Evolutionary conservation across 2,797 vertebrate genomes (phyloP).

Genomic region (Mallotus villosus): DNA sequence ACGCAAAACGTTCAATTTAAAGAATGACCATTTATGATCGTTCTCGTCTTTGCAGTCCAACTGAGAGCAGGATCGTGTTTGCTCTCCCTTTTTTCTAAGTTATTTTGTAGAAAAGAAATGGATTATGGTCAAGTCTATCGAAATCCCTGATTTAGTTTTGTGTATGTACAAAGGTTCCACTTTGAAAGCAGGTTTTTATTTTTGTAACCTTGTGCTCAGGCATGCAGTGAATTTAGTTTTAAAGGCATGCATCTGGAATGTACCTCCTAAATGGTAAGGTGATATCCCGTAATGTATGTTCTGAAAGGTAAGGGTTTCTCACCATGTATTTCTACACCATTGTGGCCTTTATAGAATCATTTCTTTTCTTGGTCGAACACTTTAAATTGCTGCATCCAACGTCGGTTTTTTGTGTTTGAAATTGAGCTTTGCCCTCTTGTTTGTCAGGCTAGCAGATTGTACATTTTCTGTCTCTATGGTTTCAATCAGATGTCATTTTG

Average conservation of each 20-base stretch:
- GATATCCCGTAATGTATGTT: conserved; percentile 38
- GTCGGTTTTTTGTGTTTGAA: conserved; percentile 18
- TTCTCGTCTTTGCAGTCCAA: background rate
- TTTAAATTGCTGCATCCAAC: conserved; percentile 24
- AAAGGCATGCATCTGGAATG: conserved; percentile 20
- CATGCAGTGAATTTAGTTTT: conserved; percentile 9
- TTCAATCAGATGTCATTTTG: background rate
- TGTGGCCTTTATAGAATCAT: conserved; percentile 3
- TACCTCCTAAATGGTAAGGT: conserved; percentile 44
- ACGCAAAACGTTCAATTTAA: conserved; percentile 13
- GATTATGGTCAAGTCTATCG: background rate
- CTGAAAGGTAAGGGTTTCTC: background rate
- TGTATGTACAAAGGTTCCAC: background rate
- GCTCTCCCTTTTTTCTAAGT: background rate
- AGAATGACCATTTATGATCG: conserved; percentile 8
- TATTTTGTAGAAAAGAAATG: conserved; percentile 3
- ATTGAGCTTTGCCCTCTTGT: background rate
- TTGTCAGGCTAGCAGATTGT: background rate
- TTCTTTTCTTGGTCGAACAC: conserved; percentile 2
- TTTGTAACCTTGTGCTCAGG: background rate
- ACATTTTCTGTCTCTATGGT: background rate
- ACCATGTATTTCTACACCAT: conserved; percentile 4
- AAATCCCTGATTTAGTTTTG: no score
- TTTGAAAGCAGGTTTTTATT: background rate
- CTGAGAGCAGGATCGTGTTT: conserved; percentile 3